Evolutionary conservation across 92 coral and sea anemone genomes (phyloP).

Genomic region (Isaurus tuberculatus): DNA sequence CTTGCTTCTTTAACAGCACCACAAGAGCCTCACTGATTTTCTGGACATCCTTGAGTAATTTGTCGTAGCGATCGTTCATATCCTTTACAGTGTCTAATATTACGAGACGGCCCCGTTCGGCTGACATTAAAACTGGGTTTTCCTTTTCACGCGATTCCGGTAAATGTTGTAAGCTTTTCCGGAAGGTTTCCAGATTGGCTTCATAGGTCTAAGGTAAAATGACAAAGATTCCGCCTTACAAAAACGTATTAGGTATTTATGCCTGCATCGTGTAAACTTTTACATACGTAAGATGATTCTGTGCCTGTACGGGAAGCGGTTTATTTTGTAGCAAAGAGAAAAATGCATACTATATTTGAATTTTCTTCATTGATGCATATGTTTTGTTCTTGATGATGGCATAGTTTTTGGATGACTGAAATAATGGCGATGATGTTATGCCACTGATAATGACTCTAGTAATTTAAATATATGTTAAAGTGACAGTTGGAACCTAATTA

Average conservation of each 20-base stretch:
- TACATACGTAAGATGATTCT: too few relatives aligned
- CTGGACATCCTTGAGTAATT: slow-evolving; percentile 78
- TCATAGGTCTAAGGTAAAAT: slow-evolving; percentile 69
- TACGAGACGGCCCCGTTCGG: slow-evolving; percentile 78
- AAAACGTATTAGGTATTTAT: neutral
- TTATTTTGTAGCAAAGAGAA: too few relatives aligned
- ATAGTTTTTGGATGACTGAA: too few relatives aligned
- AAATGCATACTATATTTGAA: too few relatives aligned
- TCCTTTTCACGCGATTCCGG: slow-evolving; percentile 83
- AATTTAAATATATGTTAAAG: too few relatives aligned
- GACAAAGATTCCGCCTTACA: neutral
- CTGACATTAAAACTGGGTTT: slow-evolving; percentile 76
- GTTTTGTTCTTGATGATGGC: too few relatives aligned
- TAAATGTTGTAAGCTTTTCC: slow-evolving; percentile 78
- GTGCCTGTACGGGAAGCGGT: too few relatives aligned
- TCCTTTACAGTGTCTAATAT: slow-evolving; percentile 72
- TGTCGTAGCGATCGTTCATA: slow-evolving; percentile 78
- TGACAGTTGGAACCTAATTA: too few relatives aligned
- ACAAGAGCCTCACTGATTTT: slow-evolving; percentile 73
- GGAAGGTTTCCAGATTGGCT: slow-evolving; percentile 71
- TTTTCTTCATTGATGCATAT: too few relatives aligned
- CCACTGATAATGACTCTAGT: too few relatives aligned
- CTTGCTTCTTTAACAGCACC: slow-evolving; percentile 73
- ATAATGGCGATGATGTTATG: too few relatives aligned
- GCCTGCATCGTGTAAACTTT: too few relatives aligned